Base-by-base conservation (phyloP, 2,888 invertebrate genomes). In the Ecliptopera silaceata region DNA sequence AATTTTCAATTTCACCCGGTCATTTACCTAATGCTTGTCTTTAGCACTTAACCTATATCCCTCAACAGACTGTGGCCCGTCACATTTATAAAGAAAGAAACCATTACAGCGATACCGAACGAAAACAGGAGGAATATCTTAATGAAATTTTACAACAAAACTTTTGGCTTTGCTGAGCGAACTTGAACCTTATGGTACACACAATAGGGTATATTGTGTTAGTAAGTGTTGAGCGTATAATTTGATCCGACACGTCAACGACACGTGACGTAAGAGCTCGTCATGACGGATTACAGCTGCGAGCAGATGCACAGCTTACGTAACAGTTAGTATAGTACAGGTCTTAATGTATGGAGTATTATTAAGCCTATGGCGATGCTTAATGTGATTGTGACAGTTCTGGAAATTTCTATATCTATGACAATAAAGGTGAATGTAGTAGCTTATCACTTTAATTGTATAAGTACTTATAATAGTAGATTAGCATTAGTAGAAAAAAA, bases 231-330 rank as follows among this genome's bases (percentile, higher is more conserved):
- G 54, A 43, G 65, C 56, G 69, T 66, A 73, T 68, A 77, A 79
- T 74, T 65, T 68, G 75, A 80, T 79, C 71, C 68, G 68, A 58
- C 59, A 56, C 47, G 70, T 61, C 61, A 74, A 74, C 72, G 68
- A 65, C 63, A 59, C 45, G 71, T 63, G 70, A 68, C 68, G 70
- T 66, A 65, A 67, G 61, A 65, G 65, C 57, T 51, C 66, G 66
- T 64, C 68, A 69, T 77, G 82, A 82, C 69, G 71, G 75, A 81
- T 80, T 69, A 71, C 82, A 80, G 76, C 75, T 82, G 83, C 60
- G 65, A 41, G 49, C 55, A 53, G 51, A 17, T 41, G 18, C 46
- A 38, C 18, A 13, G 54, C 46, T 38, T 6, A 36, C 18, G 6
- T 12, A 11, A 58, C 29, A 46, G 42, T 51, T 55, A 6, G 34